A percentile compares a stretch with the other conserved stretches of the same genome.
Evolutionary conservation across 2,113 vertebrate species (phyloP).

Genomic region (Gopherus flavomarginatus): DNA sequence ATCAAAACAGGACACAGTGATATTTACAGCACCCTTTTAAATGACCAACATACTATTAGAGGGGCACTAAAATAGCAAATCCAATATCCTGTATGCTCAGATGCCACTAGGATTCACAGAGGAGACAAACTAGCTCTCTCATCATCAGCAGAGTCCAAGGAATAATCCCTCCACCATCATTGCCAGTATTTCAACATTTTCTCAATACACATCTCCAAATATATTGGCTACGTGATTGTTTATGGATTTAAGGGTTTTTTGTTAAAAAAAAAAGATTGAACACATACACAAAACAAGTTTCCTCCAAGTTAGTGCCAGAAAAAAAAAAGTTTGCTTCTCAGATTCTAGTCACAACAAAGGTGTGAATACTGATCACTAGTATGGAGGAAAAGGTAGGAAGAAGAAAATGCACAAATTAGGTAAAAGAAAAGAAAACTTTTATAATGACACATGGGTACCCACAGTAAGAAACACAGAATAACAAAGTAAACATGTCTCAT

Average conservation of each 20-base stretch:
- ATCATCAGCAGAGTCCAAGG: neutral
- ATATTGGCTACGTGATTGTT: neutral
- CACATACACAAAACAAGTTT: neutral
- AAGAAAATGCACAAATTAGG: neutral
- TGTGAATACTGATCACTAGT: neutral
- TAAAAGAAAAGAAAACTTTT: neutral
- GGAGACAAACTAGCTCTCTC: neutral
- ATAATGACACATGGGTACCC: neutral
- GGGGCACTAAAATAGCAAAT: neutral
- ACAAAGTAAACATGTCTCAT: neutral
- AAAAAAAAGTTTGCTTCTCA: neutral
- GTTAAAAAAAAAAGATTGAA: neutral
- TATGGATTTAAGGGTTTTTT: neutral
- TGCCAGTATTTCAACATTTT: neutral
- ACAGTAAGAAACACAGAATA: neutral
- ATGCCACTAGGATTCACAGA: neutral
- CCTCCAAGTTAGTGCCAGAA: neutral
- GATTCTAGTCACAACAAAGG: neutral
- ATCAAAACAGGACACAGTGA: neutral
- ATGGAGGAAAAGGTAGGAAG: neutral
- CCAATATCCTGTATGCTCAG: neutral
- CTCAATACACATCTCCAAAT: neutral
- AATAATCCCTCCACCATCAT: neutral
- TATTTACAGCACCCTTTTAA: neutral
- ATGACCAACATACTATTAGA: neutral